Base-by-base conservation (phyloP, 2,888 invertebrate genomes). In the Deladenus siricidicola region DNA sequence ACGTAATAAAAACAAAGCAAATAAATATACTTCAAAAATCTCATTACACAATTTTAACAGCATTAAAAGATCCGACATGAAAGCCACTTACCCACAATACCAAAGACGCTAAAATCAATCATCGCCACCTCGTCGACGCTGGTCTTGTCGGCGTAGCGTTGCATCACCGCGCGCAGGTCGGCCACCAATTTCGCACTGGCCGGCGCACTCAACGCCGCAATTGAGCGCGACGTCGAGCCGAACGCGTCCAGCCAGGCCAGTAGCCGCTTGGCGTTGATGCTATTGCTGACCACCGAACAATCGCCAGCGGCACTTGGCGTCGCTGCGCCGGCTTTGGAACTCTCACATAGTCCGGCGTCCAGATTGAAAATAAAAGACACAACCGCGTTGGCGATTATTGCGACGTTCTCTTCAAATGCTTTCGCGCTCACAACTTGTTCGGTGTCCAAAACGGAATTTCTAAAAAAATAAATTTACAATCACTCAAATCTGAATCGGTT, bases 371-470 rank as follows among this genome's bases (percentile, higher is more conserved):
- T 45, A 64, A 81, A 80, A 23, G 81, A 73, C 19, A 89, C 89
- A 57, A 94, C 83, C 0, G 90, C 87, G 76, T 91, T 88, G 1
- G 89, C 90, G 34, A 89, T 84, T 17, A 86, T 81, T 74, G 85
- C 85, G 0, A 89, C 86, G 80, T 90, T 89, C 54, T 82, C 80
- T 0, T 84, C 81, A 19, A 90, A 80, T 57, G 82, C 83, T 48
- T 84, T 82, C 21, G 85, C 69, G 69, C 63, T 50, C 14, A 59
- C 51, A 6, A 30, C 17, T 14, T 61, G 28, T n/a, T 54, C 57
- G 14, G 51, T 64, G 54, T 70, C 58, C 44, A 68, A 45, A 56
- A 70, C 24, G 4, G 67, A 52, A 49, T 42, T 66, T 62, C 68
- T 65, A 42, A 39, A 65, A 50, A 21, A n/a, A n/a, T n/a, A n/a